phyloP scores from a whole-genome alignment of 2,797 vertebrate species.

The Petrocephalus schoutedeni region DNA sequence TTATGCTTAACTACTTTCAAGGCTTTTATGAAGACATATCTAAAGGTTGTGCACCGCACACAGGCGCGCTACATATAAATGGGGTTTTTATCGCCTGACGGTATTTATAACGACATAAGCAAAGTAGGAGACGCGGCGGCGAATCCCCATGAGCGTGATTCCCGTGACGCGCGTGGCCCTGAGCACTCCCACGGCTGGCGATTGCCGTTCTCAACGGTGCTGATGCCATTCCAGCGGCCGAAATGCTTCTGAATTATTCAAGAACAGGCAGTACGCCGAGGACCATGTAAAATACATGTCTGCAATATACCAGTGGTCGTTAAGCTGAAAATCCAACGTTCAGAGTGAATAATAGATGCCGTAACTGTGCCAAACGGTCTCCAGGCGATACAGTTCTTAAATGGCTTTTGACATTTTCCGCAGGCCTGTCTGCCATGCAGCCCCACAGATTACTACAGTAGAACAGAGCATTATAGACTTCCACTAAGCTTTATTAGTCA shows the following conservation, averaged over 20 bases:
- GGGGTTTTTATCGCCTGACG: background rate
- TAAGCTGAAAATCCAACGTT: slow-evolving; percentile 1
- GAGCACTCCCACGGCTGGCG: background rate
- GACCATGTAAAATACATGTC: background rate
- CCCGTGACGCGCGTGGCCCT: background rate
- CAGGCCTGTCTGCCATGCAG: background rate
- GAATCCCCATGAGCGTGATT: slow-evolving; percentile 3
- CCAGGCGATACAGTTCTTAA: background rate
- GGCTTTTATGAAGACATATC: background rate
- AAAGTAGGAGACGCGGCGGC: background rate
- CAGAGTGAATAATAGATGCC: slow-evolving; percentile 9
- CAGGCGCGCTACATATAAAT: background rate
- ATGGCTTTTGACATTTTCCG: background rate
- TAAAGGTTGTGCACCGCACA: background rate
- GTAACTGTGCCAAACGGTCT: background rate
- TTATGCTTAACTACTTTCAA: background rate
- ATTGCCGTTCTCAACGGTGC: background rate
- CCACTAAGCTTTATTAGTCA: background rate
- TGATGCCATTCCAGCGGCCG: background rate
- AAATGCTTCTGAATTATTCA: slow-evolving; percentile 17
- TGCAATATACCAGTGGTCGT: background rate
- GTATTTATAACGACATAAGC: background rate
- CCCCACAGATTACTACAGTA: background rate
- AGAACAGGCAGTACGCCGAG: background rate
- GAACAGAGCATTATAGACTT: background rate